Evolutionary conservation across 2,888 invertebrate species (phyloP).

Genomic region (Aporophyla lueneburgensis): DNA sequence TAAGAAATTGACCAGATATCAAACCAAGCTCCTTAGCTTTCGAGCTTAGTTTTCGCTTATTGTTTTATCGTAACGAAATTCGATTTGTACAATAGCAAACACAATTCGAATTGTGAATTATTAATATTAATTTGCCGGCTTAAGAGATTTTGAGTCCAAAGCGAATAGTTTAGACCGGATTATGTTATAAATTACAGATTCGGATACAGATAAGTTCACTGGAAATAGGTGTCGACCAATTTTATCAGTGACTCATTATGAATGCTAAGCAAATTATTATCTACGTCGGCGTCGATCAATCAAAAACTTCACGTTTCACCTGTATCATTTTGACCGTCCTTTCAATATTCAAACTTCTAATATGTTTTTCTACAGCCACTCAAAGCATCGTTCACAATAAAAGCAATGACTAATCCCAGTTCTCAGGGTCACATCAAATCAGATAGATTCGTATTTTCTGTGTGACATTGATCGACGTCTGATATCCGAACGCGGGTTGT

Average conservation of each 20-base stretch:
- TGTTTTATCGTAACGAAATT: constrained; percentile 66
- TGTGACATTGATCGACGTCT: constrained; percentile 88
- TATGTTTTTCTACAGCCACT: constrained; percentile 69
- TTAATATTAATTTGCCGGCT: constrained; percentile 30
- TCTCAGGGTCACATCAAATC: constrained; percentile 79
- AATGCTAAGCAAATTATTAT: constrained; percentile 47
- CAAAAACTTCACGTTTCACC: constrained; percentile 52
- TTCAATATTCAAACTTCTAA: constrained; percentile 64
- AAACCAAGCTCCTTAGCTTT: constrained; percentile 77
- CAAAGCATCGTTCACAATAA: constrained; percentile 74
- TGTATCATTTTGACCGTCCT: constrained; percentile 47
- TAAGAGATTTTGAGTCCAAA: constrained; percentile 36
- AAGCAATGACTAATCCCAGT: constrained; percentile 84
- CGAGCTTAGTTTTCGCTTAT: constrained; percentile 69
- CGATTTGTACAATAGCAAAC: constrained; percentile 41
- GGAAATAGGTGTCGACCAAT: constrained; percentile 40
- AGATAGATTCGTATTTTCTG: constrained; percentile 76
- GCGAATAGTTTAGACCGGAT: constrained; percentile 50
- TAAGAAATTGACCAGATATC: constrained; percentile 87
- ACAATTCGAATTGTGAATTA: constrained; percentile 43
- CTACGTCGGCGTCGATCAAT: constrained; percentile 54
- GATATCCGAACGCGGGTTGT: constrained; percentile 80
- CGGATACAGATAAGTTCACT: constrained; percentile 24
- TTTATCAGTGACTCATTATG: constrained; percentile 44
- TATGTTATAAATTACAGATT: constrained; percentile 52